These are phyloP conservation scores for Amphiprion ocellaris DNA, from an alignment of 2,113 vertebrate species.

Conservation along the genomic window DNA sequence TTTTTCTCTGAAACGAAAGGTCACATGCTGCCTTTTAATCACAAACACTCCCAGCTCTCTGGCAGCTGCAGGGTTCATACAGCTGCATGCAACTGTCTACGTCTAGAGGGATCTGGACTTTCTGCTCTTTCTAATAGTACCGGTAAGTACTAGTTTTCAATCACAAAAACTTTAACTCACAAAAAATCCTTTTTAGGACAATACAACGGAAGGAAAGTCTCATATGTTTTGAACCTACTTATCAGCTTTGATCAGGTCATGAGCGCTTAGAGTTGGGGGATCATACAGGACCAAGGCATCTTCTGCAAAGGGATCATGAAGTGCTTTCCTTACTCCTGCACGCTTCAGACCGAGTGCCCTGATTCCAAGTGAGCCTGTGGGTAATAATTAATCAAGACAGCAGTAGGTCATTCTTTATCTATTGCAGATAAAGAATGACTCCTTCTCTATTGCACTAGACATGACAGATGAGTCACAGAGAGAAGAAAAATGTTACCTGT, in stretches of 20 bases:
- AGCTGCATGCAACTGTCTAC: neutral
- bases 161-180: neutral
- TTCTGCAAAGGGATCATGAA: conserved; percentile 95
- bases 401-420: neutral
- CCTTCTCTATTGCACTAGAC: neutral
- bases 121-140: no score
- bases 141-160: neutral
- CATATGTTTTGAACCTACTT: conserved; percentile 86
- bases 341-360: conserved; percentile 92
- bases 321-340: conserved; percentile 88
- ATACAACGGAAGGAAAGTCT: neutral
- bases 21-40: neutral
- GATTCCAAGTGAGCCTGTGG: conserved; percentile 89
- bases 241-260: conserved; percentile 94
- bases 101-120: neutral
- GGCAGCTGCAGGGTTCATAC: no score
- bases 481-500: conserved; percentile 85
- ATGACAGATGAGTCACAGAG: neutral
- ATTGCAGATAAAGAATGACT: neutral
- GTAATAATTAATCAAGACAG: neutral
- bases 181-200: neutral
- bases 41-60: neutral
- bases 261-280: conserved; percentile 88
- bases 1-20: conserved; percentile 86
- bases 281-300: conserved; percentile 94